phyloP scores from a whole-genome alignment of 2,113 vertebrate genomes.

The Aphyosemion australe region DNA sequence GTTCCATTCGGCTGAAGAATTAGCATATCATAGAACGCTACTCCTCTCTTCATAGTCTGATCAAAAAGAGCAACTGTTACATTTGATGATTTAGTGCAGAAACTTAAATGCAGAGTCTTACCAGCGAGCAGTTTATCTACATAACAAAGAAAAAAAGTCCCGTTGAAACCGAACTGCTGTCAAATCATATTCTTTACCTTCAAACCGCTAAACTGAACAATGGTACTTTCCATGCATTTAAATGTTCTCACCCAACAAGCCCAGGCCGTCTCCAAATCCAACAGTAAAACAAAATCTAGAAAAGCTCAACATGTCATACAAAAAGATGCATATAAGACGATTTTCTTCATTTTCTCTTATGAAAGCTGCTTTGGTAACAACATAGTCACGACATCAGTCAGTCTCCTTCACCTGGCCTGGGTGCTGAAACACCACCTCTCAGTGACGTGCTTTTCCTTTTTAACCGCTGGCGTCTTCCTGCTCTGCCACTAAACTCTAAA shows the following conservation, averaged over 20 bases:
- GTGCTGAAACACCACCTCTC: slow-evolving; percentile 76
- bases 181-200: slow-evolving; percentile 65
- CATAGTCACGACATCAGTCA: slow-evolving; percentile 91
- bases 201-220: slow-evolving; percentile 66
- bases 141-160: slow-evolving; percentile 58
- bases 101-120: slow-evolving; percentile 14
- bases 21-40: slow-evolving; percentile 1
- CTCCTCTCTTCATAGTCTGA: slow-evolving; percentile 7
- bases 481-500: slow-evolving; percentile 89
- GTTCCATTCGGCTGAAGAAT: background rate
- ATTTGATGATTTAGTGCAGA: slow-evolving; percentile 31
- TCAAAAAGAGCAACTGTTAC: background rate
- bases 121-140: slow-evolving; percentile 30
- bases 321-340: slow-evolving; percentile 99
- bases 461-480: slow-evolving; percentile 65
- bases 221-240: slow-evolving; percentile 79
- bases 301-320: slow-evolving; percentile 98
- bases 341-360: slow-evolving; percentile 75
- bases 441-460: slow-evolving; percentile 32
- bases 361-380: slow-evolving; percentile 99
- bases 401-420: slow-evolving; percentile 80
- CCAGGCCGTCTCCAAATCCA: slow-evolving; percentile 79
- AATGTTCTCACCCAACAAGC: slow-evolving; percentile 76
- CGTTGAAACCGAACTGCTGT: background rate
- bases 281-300: slow-evolving; percentile 91